Evolutionary conservation across 2,113 vertebrate genomes (phyloP), one percentile per base, ranked within the genome.

Genomic region (Myrmophylax atrothorax): DNA sequence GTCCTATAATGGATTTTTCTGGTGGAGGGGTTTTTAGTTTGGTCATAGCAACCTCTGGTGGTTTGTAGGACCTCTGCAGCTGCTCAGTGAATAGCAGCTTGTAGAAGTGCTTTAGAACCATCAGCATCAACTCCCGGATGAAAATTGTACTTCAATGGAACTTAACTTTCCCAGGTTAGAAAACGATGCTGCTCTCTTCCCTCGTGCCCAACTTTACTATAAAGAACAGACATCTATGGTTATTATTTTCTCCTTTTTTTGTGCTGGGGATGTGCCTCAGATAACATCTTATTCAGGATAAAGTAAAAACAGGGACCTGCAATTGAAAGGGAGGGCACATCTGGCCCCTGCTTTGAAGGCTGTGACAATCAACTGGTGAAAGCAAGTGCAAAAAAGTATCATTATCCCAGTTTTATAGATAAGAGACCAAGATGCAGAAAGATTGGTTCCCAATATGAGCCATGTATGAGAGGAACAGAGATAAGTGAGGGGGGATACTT

Each of bases 1-100:
- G 6, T 33, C 22, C 44, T 84, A 3, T 44, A 14, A 12, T 10
- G 19, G 33, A 63, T 26, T 33, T n/a, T 14, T 40, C 35, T 7
- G 5, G 5, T 37, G 10, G 9, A 42, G 33, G 10, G 1, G 22
- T 5, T 44, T 69, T 66, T 66, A 12, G 37, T 50, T 84, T 87
- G 89, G 14, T 87, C 76, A 84, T n/a, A 94, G 94, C 93, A 91
- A 7, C 81, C 88, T 93, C 96, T 95, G 67, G 84, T 5, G 88
- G 84, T 12, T 58, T 38, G 31, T 25, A 24, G 8, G 33, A 69
- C 28, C n/a, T 55, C 52, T 82, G 50, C 76, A 87, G 13, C 69
- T 10, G 0, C n/a, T 29, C 23, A 33, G 29, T 28, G 19, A 81
- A 35, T 1, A 42, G 11, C 28, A 79, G 28, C 15, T 53, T 49